Evolutionary conservation across 92 coral and sea anemone genomes (phyloP).

Genomic region (Umimayanthus chanpuru): DNA sequence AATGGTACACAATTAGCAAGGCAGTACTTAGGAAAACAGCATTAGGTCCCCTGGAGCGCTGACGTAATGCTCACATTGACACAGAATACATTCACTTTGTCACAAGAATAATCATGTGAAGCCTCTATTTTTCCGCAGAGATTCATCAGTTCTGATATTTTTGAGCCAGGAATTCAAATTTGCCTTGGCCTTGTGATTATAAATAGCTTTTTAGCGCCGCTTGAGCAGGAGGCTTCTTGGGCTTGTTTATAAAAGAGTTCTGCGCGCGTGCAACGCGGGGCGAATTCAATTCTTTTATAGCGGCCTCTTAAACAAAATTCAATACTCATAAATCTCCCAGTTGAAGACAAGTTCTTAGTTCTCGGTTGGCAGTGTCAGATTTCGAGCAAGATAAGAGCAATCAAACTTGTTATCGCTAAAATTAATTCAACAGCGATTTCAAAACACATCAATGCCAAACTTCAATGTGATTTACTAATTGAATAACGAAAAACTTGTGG

Average conservation of each 20-base stretch:
- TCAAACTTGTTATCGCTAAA: constrained; percentile 21
- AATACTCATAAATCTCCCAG: constrained; percentile 21
- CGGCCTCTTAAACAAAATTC: constrained; percentile 27
- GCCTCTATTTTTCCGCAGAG: constrained; percentile 12
- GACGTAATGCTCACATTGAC: constrained; percentile 31
- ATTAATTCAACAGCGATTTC: constrained; percentile 45
- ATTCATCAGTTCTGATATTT: constrained; percentile 36
- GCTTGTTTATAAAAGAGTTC: neutral
- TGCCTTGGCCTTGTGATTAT: constrained; percentile 21
- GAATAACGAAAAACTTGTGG: constrained; percentile 21
- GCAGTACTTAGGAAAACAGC: constrained; percentile 29
- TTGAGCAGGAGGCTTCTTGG: neutral
- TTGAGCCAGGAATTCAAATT: constrained; percentile 32
- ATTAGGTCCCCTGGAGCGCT: constrained; percentile 48
- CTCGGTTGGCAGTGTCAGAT: constrained; percentile 60
- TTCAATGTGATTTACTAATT: constrained; percentile 38
- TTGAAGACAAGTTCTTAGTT: constrained; percentile 45
- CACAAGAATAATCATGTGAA: constrained; percentile 35
- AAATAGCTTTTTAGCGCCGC: constrained; percentile 2
- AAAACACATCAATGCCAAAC: constrained; percentile 22
- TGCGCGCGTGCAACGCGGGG: neutral
- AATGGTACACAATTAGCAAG: constrained; percentile 35
- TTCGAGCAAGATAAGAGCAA: constrained; percentile 40
- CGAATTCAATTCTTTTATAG: neutral
- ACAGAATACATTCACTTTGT: constrained; percentile 39